Percentiles rank a stretch among this genome's conserved stretches.
These are phyloP conservation scores for Drymonia ruficornis DNA, from an alignment of 2,888 invertebrate genomes.

Conservation along the genomic window DNA sequence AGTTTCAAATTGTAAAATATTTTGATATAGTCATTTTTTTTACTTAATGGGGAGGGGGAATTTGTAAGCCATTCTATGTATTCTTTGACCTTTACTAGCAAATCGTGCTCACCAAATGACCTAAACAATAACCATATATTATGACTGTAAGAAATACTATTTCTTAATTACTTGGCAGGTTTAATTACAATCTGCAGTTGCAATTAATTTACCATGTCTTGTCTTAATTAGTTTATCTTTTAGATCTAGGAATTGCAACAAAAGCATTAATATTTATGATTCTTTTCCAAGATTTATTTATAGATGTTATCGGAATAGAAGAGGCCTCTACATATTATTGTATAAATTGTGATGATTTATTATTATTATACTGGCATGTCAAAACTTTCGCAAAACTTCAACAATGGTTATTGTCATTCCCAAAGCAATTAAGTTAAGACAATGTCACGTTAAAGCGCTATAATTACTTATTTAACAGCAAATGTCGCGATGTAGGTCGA, in stretches of 20 bases:
- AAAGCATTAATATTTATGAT: neutral
- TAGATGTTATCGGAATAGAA: too few species aligned
- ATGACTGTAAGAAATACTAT: neutral
- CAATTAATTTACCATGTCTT: neutral
- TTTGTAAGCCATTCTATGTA: too few species aligned
- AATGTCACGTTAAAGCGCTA: conserved; percentile 46
- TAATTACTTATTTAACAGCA: conserved; percentile 45
- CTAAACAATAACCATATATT: neutral
- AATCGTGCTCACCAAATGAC: neutral
- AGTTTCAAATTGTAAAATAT: too few species aligned
- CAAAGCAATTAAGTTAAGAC: conserved; percentile 36
- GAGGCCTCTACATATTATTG: too few species aligned
- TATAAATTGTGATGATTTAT: neutral
- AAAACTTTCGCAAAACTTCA: conserved; percentile 33
- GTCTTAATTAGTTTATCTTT: neutral
- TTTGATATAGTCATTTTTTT: too few species aligned
- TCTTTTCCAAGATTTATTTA: too few species aligned
- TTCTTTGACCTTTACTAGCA: too few species aligned
- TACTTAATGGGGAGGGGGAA: too few species aligned
- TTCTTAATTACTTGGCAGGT: neutral
- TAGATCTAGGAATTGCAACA: neutral
- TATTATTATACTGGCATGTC: conserved; percentile 33
- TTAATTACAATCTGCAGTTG: neutral
- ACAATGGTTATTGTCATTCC: conserved; percentile 35
- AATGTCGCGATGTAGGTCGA: conserved; percentile 37